Evolutionary conservation across 1,140 invertebrate genomes (phyloP), one percentile per base, ranked within the genome.

Genomic region (Camponotus pennsylvanicus): DNA sequence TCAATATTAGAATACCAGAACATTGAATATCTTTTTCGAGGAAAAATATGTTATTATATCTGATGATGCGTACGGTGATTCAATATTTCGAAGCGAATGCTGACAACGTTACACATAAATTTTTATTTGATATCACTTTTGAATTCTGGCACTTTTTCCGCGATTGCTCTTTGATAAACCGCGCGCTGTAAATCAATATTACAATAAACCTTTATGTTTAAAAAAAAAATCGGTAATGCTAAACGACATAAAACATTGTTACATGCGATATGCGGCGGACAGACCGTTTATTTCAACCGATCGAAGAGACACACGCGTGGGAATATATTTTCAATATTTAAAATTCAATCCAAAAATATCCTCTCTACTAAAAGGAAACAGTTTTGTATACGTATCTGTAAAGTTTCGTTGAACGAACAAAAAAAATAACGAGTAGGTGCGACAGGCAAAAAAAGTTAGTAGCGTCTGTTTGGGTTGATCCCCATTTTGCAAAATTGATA

Each of bases 261-360:
- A 45, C 63, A 69, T 13, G 15, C 49, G 15, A 27, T 18, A 42
- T 8, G 42, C 63, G 13, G 13, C 63, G 13, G 13, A 52, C 32
- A 67, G 32, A 67, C 21, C 27, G n/a, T 5, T 18, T 27, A 42
- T 32, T 3, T 32, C 13, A n/a, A 18, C 34, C 27, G n/a, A 7
- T 64, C 63, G 45, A 52, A 8, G 27, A 52, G 49, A 66, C 21
- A 55, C 45, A 67, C n/a, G 9, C 7, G 8, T n/a, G 45, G n/a
- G 4, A 27, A 79, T 52, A 13, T 21, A n/a, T 73, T 37, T 79
- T 67, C 42, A 79, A 79, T 79, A 79, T 55, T 40, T 79, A 55
- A 69, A 69, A 79, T 67, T 79, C n/a, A 52, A 79, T 79, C 3
- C n/a, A 52, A 79, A 55, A 49, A n/a, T 37, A 77, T 49, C 18